Conservation (phyloP, 2,113 vertebrate species). For the Cephalophus harveyi region DNA sequence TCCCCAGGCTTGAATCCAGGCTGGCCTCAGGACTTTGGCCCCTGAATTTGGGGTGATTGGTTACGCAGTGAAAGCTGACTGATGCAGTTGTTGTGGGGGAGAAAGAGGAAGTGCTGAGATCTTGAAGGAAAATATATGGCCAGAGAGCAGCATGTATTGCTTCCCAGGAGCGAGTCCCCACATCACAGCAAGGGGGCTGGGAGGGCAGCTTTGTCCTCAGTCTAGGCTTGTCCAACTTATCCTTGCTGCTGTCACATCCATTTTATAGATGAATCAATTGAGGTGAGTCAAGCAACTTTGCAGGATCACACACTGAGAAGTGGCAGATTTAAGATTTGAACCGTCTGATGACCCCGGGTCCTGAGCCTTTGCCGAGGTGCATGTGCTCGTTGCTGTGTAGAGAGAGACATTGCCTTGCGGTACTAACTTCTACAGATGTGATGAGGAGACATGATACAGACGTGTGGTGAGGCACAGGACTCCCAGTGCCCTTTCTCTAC, state of each 20-base stretch:
- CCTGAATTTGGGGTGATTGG: not conserved
- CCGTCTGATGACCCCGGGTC: not conserved
- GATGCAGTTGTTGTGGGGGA: not conserved
- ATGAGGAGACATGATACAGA: not conserved
- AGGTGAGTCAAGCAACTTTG: not conserved
- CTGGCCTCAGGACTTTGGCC: not conserved
- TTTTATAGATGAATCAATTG: not conserved
- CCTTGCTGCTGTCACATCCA: not conserved
- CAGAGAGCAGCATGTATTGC: not conserved
- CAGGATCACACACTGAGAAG: not conserved
- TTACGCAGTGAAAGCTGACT: not conserved
- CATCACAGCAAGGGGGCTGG: not conserved
- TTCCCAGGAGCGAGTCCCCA: not conserved
- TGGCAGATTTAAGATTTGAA: not conserved
- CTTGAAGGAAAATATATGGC: not conserved
- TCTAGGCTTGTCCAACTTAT: not conserved
- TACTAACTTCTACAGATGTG: not conserved
- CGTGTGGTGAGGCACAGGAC: not conserved
- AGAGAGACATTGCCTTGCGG: not conserved
- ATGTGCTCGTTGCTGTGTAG: not conserved
- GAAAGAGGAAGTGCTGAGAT: not conserved
- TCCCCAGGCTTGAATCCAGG: not conserved
- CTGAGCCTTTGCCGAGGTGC: not conserved
- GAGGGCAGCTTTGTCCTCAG: not conserved
- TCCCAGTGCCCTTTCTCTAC: not conserved